Percentiles rank a stretch among this genome's conserved stretches.
These are phyloP conservation scores for Thaumetopoea pityocampa DNA, from an alignment of 1,140 invertebrate genomes.

Conservation along the genomic window DNA sequence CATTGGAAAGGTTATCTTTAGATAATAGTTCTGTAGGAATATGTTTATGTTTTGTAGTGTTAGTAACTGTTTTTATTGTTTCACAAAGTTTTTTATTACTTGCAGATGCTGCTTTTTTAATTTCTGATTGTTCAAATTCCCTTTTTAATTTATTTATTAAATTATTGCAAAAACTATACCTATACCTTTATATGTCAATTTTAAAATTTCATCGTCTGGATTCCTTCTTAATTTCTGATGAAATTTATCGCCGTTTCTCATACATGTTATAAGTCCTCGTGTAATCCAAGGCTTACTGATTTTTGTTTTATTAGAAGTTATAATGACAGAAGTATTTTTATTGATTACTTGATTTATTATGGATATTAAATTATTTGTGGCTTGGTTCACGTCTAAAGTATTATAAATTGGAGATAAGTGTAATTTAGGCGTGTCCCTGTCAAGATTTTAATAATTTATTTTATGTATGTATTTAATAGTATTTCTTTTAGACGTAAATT, in stretches of 20 bases:
- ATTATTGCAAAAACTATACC: conserved; percentile 6
- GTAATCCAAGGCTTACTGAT: conserved; percentile 1
- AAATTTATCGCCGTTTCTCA: conserved; percentile 11
- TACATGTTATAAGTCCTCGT: not conserved
- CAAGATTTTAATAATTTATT: not conserved
- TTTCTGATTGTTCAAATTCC: not conserved
- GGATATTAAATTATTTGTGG: not conserved
- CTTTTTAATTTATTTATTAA: conserved; percentile 1
- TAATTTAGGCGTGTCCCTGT: not conserved
- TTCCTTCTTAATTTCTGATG: conserved; percentile 3
- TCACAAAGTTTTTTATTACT: conserved; percentile 6
- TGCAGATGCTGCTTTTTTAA: not conserved
- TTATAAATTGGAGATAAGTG: not conserved
- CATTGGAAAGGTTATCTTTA: no score
- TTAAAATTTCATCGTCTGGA: conserved; percentile 4
- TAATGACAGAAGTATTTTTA: not conserved
- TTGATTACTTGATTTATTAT: not conserved
- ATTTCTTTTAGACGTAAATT: no score
- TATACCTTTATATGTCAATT: conserved; percentile 7
- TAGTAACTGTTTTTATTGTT: not conserved
- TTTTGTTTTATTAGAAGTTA: not conserved
- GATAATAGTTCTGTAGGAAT: not conserved
- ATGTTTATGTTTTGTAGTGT: not conserved
- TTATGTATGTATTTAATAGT: not conserved
- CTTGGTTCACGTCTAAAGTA: not conserved